These are phyloP conservation scores for Coenobita brevimanus DNA, from an alignment of 1,140 invertebrate genomes.

Conservation along the genomic window DNA sequence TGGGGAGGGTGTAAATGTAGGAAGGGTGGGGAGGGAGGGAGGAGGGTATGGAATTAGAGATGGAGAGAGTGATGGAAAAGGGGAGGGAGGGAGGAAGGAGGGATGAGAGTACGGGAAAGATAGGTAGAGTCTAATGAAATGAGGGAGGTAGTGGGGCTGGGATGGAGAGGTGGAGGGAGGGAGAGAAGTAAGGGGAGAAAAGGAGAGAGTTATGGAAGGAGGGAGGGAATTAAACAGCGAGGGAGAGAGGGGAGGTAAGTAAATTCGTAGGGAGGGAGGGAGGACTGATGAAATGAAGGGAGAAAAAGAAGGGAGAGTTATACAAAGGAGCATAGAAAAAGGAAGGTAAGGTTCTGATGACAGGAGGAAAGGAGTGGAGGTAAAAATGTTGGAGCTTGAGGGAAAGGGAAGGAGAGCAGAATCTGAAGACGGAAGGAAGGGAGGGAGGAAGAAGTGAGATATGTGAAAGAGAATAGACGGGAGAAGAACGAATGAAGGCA, in stretches of 20 bases:
- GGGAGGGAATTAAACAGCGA: neutral
- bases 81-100: neutral
- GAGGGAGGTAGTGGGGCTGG: neutral
- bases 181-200: neutral
- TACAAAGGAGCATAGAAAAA: neutral
- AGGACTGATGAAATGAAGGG: neutral
- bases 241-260: neutral
- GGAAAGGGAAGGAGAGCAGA: too few species aligned
- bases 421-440: too few species aligned
- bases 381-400: too few species aligned
- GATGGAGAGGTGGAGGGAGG: neutral
- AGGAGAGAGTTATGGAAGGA: neutral
- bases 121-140: neutral
- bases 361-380: too few species aligned
- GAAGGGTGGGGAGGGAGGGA: neutral
- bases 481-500: too few species aligned
- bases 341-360: too few species aligned
- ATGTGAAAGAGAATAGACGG: too few species aligned
- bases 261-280: neutral
- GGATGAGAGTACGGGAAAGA: neutral
- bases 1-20: neutral
- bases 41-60: neutral
- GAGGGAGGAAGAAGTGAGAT: too few species aligned
- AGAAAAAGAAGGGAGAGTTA: neutral
- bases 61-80: neutral